Evolutionary conservation across 2,888 invertebrate genomes (phyloP), one percentile per base, ranked within the genome.

Genomic region (Lymantria monacha): DNA sequence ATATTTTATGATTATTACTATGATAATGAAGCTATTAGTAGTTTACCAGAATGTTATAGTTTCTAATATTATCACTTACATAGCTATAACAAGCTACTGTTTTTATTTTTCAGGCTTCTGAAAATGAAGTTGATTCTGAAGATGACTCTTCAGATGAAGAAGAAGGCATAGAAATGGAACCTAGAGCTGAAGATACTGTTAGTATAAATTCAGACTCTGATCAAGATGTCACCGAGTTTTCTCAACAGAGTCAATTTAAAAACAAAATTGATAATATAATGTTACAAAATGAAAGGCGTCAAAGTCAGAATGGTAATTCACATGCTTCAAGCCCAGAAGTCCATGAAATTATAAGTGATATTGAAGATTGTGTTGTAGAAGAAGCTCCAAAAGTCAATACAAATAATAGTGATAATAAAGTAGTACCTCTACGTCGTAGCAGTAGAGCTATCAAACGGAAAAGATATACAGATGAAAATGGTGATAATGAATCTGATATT

Each of bases 401-500:
- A 51, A 59, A 63, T 46, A 59, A 47, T 49, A 69, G 57, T 63
- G 71, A 72, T 44, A 70, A 63, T 11, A 77, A 71, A 57, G 59
- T 73, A 42, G n/a, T 22, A 22, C 79, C 72, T 58, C 56, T 85
- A 52, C 66, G 86, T 13, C 72, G 87, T 51, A 79, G 91, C 70
- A 77, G 84, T 73, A 68, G 88, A 74, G 80, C 79, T 71, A 84
- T 84, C 69, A 92, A 87, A 73, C 92, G 94, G 60, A 93, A 92
- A 66, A 85, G 86, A 61, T 93, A 92, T 66, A 92, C 91, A 58
- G 91, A 92, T 56, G 92, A 92, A 49, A 91, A 92, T 56, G 92
- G 92, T 9, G 92, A 92, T 41, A 90, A 92, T 63, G 93, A 92
- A 56, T 93, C 94, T 10, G 95, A 95, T 63, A 85, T 94, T 51